Base-by-base conservation (phyloP, 1,140 invertebrate species). In the Hormaphis cornu region DNA sequence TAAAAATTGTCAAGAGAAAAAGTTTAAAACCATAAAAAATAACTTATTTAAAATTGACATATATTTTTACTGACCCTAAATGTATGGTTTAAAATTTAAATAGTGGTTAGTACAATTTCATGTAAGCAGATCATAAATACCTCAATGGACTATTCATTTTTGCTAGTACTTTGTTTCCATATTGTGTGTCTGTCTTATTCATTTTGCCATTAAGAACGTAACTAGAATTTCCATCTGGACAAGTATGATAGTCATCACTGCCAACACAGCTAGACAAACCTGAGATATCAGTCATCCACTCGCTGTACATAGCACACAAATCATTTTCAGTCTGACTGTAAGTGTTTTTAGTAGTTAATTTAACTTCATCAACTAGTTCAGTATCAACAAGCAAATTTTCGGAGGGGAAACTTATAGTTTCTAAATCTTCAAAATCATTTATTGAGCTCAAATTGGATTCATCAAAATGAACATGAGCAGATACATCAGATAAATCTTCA, bases 281-380 rank as follows among this genome's bases (percentile, higher is more conserved):
- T 16, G 44, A 61, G 12, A 63, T 12, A 20, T 53, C 42, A 22
- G 37, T 61, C 71, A 69, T 70, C 42, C 48, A 50, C 10, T 72
- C 71, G n/a, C 26, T 30, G 4, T 40, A n/a, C 26, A n/a, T 48
- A 40, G 22, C 24, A 35, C 20, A 40, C 33, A n/a, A 14, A 12
- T 33, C 28, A 9, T 35, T 35, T 22, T n/a, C n/a, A n/a, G 12
- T 0, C 2, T 35, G 7, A 58, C 16, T 50, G n/a, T 18, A 56
- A 20, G n/a, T 40, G 8, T 58, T 40, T 40, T 40, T n/a, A 24
- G 10, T 3, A 8, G 35, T 12, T 7, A 14, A 30, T 6, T 33
- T 9, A 33, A 33, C 30, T 33, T 33, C 30, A 33, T 6, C 4
- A 6, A 33, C 4, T 22, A 10, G 28, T 46, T 63, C 40, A 20